Evolutionary conservation across 2,113 vertebrate genomes (phyloP), one percentile per base, ranked within the genome.

Genomic region (Lophius piscatorius): DNA sequence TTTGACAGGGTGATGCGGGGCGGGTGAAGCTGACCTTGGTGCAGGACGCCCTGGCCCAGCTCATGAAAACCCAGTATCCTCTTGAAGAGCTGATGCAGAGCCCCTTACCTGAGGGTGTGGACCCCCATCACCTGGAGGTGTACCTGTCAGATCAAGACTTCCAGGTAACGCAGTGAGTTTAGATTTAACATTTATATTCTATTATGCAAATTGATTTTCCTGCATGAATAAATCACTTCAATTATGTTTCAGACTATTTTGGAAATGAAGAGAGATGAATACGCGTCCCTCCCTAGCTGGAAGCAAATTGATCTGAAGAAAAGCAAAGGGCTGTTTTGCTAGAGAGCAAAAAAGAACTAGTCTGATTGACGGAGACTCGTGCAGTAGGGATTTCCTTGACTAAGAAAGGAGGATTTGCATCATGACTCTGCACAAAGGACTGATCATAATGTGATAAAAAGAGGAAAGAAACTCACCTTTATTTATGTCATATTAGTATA

Each of bases 111-210:
- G 85, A 86, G 6, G 91, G 90, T 4, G 87, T 91, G 72, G 84
- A 92, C 68, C 88, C 90, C 14, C 84, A 83, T 55, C 69, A 63
- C 20, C 80, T 89, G 52, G 91, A 93, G 63, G 77, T 87, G 55
- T 91, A 90, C 64, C 81, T 92, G 42, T 89, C 89, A 4, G 86
- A 91, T 54, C 70, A 88, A 9, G 89, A 91, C 82, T 91, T 92
- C 49, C 89, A 92, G 90, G 92, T 92, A 66, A 55, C 40, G 38
- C 17, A 78, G 17, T 49, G 14, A 51, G n/a, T n/a, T n/a, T n/a
- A n/a, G n/a, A n/a, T n/a, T n/a, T n/a, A n/a, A n/a, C n/a, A n/a
- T n/a, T n/a, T n/a, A n/a, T n/a, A n/a, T n/a, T n/a, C n/a, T n/a
- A n/a, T n/a, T n/a, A n/a, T n/a, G n/a, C n/a, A n/a, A n/a, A n/a